A percentile compares a stretch with the other conserved stretches of the same genome.
Evolutionary conservation across 2,888 invertebrate genomes (phyloP).

Genomic region (Mycalesis mineus): DNA sequence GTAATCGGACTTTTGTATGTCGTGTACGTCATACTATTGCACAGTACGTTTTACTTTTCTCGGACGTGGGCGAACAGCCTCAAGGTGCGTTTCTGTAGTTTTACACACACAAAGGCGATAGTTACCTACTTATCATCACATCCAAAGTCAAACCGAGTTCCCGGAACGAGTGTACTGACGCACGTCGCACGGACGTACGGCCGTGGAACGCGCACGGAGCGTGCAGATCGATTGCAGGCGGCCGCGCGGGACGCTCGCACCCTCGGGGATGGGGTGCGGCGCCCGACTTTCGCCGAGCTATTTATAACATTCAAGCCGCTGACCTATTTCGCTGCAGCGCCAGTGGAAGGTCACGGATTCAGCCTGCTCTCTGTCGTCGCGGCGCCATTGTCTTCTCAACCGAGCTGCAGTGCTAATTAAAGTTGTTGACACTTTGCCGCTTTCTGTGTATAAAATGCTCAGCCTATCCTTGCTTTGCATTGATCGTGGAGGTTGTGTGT

Average conservation of each 20-base stretch:
- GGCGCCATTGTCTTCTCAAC: conserved; percentile 73
- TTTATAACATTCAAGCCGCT: conserved; percentile 78
- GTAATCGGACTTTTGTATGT: too few species aligned
- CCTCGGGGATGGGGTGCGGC: conserved; percentile 65
- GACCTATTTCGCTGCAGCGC: conserved; percentile 77
- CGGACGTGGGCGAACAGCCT: too few species aligned
- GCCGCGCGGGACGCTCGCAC: conserved; percentile 43
- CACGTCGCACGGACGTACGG: conserved; percentile 3
- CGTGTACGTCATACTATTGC: too few species aligned
- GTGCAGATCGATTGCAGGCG: conserved; percentile 43
- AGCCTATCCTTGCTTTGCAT: conserved; percentile 35
- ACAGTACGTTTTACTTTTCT: too few species aligned
- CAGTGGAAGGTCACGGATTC: conserved; percentile 76
- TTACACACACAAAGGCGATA: too few species aligned
- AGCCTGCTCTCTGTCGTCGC: conserved; percentile 66
- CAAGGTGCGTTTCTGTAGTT: too few species aligned
- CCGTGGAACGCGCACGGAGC: conserved; percentile 24
- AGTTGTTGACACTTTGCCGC: conserved; percentile 69
- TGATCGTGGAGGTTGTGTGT: conserved; percentile 19
- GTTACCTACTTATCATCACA: too few species aligned
- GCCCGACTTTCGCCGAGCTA: conserved; percentile 77
- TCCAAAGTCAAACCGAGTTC: too few species aligned
- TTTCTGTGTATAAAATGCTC: conserved; percentile 45
- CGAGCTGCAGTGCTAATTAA: conserved; percentile 75
- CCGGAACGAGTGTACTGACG: too few species aligned